These are phyloP conservation scores for Cherax destructor DNA, from an alignment of 1,140 invertebrate genomes.

Conservation along the genomic window DNA sequence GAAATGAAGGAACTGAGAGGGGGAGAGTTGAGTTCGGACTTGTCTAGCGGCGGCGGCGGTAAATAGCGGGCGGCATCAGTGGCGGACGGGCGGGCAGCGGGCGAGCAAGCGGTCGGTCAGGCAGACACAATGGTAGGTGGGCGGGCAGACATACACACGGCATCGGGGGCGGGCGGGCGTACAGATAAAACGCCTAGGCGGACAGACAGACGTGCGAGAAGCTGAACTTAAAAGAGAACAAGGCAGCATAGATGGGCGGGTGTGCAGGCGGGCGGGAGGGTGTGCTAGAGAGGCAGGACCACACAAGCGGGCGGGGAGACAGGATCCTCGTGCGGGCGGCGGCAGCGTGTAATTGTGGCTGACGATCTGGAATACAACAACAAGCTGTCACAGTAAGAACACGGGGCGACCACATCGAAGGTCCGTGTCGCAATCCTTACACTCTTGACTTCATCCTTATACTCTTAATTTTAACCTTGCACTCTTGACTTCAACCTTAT, in stretches of 20 bases:
- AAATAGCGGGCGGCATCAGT: background rate
- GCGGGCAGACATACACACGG: background rate
- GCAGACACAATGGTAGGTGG: background rate
- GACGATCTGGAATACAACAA: conserved; percentile 53
- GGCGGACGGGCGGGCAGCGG: background rate
- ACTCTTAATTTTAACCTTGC: too few relatives aligned
- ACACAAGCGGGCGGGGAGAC: conserved; percentile 33
- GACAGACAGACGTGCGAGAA: too few relatives aligned
- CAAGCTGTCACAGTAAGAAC: conserved; percentile 47
- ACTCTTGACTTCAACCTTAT: too few relatives aligned
- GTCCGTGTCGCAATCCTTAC: conserved; percentile 17
- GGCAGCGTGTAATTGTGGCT: conserved; percentile 55
- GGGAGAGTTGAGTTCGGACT: background rate
- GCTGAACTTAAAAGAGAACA: too few relatives aligned
- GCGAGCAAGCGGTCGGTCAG: too few relatives aligned
- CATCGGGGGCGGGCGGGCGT: background rate
- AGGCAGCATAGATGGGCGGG: too few relatives aligned
- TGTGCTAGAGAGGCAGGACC: background rate
- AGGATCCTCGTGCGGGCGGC: conserved; percentile 31
- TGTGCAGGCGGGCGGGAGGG: background rate
- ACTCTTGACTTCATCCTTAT: conserved; percentile 21
- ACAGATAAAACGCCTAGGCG: background rate
- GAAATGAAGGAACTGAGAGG: background rate
- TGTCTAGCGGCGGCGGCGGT: background rate
- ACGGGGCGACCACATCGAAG: conserved; percentile 38